Conservation (phyloP, 2,113 vertebrate species). For the Pycnonotus jocosus region DNA sequence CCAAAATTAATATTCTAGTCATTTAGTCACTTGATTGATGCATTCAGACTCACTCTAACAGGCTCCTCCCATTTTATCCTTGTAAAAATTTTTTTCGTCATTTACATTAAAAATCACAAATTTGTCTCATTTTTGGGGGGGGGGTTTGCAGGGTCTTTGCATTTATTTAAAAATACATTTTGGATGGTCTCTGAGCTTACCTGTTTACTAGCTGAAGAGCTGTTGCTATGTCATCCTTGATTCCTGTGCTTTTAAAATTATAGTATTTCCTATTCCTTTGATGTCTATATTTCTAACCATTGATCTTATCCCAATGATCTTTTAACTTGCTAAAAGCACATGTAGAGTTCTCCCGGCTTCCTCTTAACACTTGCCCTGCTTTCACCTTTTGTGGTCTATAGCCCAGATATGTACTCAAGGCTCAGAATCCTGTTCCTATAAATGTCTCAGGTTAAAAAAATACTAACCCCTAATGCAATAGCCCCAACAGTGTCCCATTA, state of each 20-base stretch:
- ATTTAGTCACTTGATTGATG: background rate
- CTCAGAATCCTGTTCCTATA: background rate
- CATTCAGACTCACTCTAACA: background rate
- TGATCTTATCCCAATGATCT: background rate
- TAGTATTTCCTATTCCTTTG: background rate
- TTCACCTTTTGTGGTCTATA: background rate
- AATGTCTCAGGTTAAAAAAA: background rate
- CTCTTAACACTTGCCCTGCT: background rate
- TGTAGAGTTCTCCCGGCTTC: background rate
- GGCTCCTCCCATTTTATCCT: background rate
- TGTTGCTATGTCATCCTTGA: background rate
- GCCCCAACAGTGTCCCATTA: background rate
- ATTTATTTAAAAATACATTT: background rate
- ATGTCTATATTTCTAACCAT: background rate
- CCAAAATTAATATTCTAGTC: background rate
- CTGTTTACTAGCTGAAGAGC: background rate
- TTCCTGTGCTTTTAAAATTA: background rate
- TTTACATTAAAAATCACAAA: background rate
- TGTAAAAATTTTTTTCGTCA: background rate
- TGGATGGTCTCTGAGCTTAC: background rate
- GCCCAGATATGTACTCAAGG: background rate
- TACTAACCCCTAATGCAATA: background rate
- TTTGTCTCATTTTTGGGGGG: accelerated
- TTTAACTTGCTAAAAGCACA: background rate
- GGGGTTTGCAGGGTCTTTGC: background rate